Evolutionary conservation across 2,797 vertebrate species (phyloP).

Genomic region (Periparus ater): DNA sequence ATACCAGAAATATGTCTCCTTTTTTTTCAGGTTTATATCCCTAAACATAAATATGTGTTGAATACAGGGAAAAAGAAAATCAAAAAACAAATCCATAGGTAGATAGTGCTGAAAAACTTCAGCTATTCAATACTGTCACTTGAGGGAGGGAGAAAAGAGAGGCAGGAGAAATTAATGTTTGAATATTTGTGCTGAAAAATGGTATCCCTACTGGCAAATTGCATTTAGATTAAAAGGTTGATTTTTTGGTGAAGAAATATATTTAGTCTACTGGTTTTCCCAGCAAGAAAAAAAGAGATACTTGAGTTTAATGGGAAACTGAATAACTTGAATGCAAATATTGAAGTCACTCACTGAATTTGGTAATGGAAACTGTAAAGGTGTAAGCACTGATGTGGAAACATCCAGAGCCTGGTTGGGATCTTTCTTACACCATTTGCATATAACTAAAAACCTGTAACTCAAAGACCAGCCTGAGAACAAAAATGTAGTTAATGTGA

Average conservation of each 20-base stretch:
- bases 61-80: background rate
- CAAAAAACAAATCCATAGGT: background rate
- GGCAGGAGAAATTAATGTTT: background rate
- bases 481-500: rapidly evolving
- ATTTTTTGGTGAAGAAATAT: background rate
- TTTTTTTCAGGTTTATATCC: background rate
- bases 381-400: background rate
- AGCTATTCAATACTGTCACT: background rate
- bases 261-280: background rate
- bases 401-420: background rate
- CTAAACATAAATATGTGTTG: background rate
- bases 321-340: background rate
- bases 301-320: background rate
- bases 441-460: background rate
- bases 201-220: background rate
- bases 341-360: background rate
- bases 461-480: background rate
- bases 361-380: background rate
- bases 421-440: background rate
- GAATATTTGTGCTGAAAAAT: background rate
- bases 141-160: background rate
- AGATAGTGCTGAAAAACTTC: background rate
- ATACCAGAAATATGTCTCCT: background rate
- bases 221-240: background rate
- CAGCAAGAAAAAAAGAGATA: background rate